Evolutionary conservation across 1,140 invertebrate species (phyloP), one percentile per base, ranked within the genome.

Genomic region (Drosophila chauvacae): DNA sequence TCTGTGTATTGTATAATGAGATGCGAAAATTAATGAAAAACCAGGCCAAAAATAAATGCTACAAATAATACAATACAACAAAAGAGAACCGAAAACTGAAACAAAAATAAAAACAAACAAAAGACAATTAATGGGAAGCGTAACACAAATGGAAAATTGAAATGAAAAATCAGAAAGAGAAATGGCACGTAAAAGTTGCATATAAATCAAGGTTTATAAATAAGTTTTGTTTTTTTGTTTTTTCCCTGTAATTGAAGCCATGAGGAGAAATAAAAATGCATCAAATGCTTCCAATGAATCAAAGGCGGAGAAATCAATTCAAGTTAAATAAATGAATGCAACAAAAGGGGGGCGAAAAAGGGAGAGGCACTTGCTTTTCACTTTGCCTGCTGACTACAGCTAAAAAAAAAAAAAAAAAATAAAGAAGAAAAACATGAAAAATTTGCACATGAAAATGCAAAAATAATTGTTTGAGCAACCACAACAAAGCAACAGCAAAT

Each of bases 391-490:
- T 48, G 42, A 37, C 39, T 28, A 16, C 10, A 37, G 28, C 33
- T 42, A 11, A 65, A 37, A 45, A 51, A 23, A 23, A 23, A 20
- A 11, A 65, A 37, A 45, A 51, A 23, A 23, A 23, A 20, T 20
- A 20, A 0, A 26, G 6, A 26, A 51, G 30, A 30, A 33, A 51
- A 78, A 53, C 11, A 18, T n/a, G 16, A 4, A 33, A 66, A 71
- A 53, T 37, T 61, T 75, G 60, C 59, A 65, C 68, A 63, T 68
- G 56, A 76, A 70, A 83, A 83, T 84, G 81, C 72, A 69, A 62
- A 77, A 84, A 84, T 84, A 84, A 84, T 84, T 80, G 81, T 63
- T 83, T 63, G 59, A 80, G 65, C 55, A 71, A 77, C 81, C 80
- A 75, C 78, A 81, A 63, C 80, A 84, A 80, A 84, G 77, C 45